Evolutionary conservation across 2,113 vertebrate genomes (phyloP).

Genomic region (Lates calcarifer): DNA sequence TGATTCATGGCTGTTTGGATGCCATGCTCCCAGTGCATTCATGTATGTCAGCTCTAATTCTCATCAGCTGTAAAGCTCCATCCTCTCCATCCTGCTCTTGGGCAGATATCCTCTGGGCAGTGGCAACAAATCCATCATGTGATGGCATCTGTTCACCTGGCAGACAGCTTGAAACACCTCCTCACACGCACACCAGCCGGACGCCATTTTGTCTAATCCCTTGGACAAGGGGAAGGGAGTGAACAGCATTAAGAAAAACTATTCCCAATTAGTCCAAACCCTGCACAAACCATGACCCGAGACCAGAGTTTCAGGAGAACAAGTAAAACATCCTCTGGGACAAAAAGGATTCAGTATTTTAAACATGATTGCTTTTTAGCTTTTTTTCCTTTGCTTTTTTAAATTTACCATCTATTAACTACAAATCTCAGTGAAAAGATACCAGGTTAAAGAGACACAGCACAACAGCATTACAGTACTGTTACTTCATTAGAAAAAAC

Average conservation of each 20-base stretch:
- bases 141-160: slow-evolving; percentile 47
- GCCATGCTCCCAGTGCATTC: slow-evolving; percentile 14
- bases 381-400: too few relatives aligned
- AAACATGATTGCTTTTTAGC: too few relatives aligned
- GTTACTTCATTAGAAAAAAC: too few relatives aligned
- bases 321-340: neutral
- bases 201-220: slow-evolving; percentile 37
- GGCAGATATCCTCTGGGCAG: slow-evolving; percentile 32
- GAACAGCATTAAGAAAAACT: neutral
- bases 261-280: neutral
- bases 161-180: slow-evolving; percentile 20
- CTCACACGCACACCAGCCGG: neutral
- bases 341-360: neutral
- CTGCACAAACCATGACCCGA: neutral
- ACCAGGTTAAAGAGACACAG: too few relatives aligned
- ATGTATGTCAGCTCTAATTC: slow-evolving; percentile 52
- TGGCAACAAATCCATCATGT: slow-evolving; percentile 45
- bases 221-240: slow-evolving; percentile 1
- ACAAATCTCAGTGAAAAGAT: too few relatives aligned
- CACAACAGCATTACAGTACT: too few relatives aligned
- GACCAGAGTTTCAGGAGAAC: neutral
- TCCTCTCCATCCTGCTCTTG: slow-evolving; percentile 29
- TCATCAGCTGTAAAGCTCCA: slow-evolving; percentile 32
- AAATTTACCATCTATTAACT: too few relatives aligned
- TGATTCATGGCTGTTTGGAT: slow-evolving; percentile 36